Conservation (phyloP, 2,113 vertebrate species). For the Menidia beryllina region DNA sequence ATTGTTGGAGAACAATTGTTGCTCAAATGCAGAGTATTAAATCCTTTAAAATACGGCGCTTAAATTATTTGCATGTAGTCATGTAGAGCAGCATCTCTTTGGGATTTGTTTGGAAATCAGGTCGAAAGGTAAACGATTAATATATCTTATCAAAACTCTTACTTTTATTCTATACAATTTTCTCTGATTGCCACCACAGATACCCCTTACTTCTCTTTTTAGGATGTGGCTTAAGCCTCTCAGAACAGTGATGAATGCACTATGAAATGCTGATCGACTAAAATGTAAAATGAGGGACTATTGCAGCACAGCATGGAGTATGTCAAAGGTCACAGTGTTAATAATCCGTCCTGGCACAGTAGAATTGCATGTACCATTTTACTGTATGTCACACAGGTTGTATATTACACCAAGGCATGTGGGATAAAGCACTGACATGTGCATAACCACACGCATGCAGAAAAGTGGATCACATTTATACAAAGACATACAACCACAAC, state of each 20-base stretch:
- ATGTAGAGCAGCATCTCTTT: background rate
- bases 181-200: background rate
- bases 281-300: constrained; percentile 53
- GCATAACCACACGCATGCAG: background rate
- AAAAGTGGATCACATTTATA: background rate
- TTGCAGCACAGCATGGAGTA: constrained; percentile 33
- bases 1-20: constrained; percentile 47
- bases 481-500: background rate
- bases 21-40: constrained; percentile 21
- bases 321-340: constrained; percentile 56
- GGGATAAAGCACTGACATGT: background rate
- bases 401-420: background rate
- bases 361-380: background rate
- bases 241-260: constrained; percentile 42
- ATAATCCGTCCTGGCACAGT: constrained; percentile 34
- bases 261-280: constrained; percentile 64
- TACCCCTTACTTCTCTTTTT: background rate
- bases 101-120: background rate
- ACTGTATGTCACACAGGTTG: background rate
- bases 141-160: background rate
- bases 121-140: constrained; percentile 2
- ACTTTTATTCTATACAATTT: too few species aligned
- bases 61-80: constrained; percentile 4
- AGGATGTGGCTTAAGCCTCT: constrained; percentile 31
- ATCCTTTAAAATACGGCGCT: constrained; percentile 12